Evolutionary conservation across 2,888 invertebrate species (phyloP), one percentile per base, ranked within the genome.

Genomic region (Lottia gigantea): DNA sequence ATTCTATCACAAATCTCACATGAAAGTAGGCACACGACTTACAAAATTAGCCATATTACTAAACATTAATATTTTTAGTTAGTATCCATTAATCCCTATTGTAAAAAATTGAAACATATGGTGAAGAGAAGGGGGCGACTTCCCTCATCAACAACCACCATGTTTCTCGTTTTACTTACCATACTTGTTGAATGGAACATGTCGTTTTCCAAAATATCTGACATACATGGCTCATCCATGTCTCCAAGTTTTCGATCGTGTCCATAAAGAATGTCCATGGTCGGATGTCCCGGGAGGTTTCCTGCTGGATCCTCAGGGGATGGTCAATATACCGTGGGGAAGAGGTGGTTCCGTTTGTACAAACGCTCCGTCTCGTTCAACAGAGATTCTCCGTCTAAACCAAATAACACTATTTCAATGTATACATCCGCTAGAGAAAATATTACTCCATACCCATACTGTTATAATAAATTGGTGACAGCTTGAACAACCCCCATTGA

Each of bases 191-290:
- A 71, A 69, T 79, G 80, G 78, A 84, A 84, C 68, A 82, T 78
- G 78, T 84, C 83, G 72, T 82, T 76, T 73, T 84, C 83, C 77
- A 85, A 74, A 66, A 85, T 80, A 68, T 82, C 83, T 70, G 77
- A 77, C 79, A 83, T 81, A 73, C 82, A 82, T 64, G 75, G 64
- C 25, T 84, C 82, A 64, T 84, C 84, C 78, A 85, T 75, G 70
- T 82, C 83, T 75, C 79, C 76, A 71, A 83, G 78, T 77, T 83
- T 84, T 74, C 81, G 80, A 77, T 84, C 85, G 76, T 78, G 80
- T 77, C 82, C 83, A 74, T 80, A 85, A 72, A 85, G 83, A 75
- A 83, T 74, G 82, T 85, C 85, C 85, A 85, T 85, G 77, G 78
- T 82, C 81, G 79, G 74, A 70, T 72, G 82, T 82, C 83, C 83